phyloP scores from a whole-genome alignment of 2,888 invertebrate genomes.

The Mycogona germanica region DNA sequence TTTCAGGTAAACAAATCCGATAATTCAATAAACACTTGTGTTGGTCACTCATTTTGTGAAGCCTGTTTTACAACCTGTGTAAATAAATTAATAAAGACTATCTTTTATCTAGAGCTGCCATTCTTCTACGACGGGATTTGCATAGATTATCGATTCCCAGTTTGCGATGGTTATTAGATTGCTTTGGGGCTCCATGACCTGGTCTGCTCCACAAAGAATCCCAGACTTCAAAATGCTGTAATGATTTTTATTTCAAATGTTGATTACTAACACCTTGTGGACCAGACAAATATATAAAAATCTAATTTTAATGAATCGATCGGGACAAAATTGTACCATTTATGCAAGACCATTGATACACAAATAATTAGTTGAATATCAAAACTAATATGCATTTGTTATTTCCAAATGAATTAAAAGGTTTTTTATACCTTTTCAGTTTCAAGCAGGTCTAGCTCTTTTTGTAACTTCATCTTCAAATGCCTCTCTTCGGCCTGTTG shows the following conservation, averaged over 20 bases:
- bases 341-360: no score
- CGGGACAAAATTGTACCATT: no score
- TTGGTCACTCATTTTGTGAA: neutral
- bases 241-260: neutral
- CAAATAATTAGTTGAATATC: neutral
- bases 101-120: no score
- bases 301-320: no score
- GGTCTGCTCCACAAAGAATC: conserved; percentile 66
- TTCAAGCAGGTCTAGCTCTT: conserved; percentile 7
- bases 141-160: conserved; percentile 4
- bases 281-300: no score
- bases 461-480: conserved; percentile 1
- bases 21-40: neutral
- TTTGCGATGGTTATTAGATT: conserved; percentile 19
- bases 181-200: conserved; percentile 49
- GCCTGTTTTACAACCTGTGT: neutral
- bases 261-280: no score
- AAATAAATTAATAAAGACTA: neutral
- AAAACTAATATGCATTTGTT: neutral
- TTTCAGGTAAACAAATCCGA: neutral
- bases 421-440: conserved; percentile 5
- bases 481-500: conserved; percentile 13
- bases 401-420: no score
- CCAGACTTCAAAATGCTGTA: conserved; percentile 60
- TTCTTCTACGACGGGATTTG: no score